Base-by-base conservation (phyloP, 2,888 invertebrate genomes). In the Endotricha flammealis region DNA sequence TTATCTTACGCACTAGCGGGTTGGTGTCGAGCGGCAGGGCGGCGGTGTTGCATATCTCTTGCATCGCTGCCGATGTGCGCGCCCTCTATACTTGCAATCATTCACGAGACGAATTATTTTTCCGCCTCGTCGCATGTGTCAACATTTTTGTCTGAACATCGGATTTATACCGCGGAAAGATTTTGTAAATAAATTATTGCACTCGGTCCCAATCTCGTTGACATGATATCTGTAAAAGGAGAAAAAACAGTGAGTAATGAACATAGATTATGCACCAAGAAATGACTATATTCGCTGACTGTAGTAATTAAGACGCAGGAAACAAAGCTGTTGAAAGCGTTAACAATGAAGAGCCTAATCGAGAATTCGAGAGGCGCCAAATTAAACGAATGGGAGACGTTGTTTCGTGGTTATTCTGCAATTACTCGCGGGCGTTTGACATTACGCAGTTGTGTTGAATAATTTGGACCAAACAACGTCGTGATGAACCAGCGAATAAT, bases 11-110 rank as follows among this genome's bases (percentile, higher is more conserved):
- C 59, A 81, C 83, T 53, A 87, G 70, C 36, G 87, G 86, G 69
- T 85, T 87, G 73, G 69, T 79, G 64, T 87, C 87, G 61, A 87
- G 82, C 63, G 87, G 87, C 75, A 87, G 72, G 59, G 83, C 80
- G 57, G 85, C 75, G 68, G 80, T 82, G 78, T 83, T 87, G 83
- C 87, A 88, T 74, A 87, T 86, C 71, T 88, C 87, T 82, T 87
- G 87, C 87, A 87, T 87, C 70, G 80, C 87, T 81, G 77, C 72
- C 75, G 64, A 65, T 68, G 64, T 70, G 54, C 64, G 62, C 63
- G 64, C 64, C 64, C 66, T 57, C 59, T 61, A 53, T 53, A 57
- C 53, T 55, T 60, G 63, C 57, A 67, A 65, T 80, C 82, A 82
- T 78, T 76, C 74, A 73, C 71, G 74, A 61, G 72, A 65, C 52